phyloP scores from a whole-genome alignment of 1,140 invertebrate species.

The Penaeus indicus region DNA sequence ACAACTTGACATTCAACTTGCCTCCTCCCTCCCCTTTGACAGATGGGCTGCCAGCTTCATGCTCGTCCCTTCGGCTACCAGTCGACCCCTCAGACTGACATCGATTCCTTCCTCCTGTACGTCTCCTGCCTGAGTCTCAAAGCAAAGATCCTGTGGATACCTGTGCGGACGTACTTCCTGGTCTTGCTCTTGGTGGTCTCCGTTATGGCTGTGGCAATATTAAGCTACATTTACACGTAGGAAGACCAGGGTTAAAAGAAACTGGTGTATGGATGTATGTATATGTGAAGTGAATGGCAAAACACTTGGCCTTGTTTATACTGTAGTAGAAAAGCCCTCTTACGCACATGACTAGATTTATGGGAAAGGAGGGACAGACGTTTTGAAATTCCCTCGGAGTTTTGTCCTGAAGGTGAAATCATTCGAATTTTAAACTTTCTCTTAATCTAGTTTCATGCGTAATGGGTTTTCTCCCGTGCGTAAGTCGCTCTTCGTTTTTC shows the following conservation, averaged over 20 bases:
- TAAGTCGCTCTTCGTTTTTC: no score
- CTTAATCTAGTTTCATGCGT: no score
- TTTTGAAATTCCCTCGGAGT: no score
- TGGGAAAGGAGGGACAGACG: no score
- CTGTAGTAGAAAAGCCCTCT: no score
- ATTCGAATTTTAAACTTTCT: no score
- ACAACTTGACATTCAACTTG: no score
- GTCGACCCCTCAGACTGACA: constrained; percentile 41
- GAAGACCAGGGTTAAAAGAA: not conserved
- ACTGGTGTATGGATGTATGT: not conserved
- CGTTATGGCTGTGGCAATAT: constrained; percentile 10
- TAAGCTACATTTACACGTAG: constrained; percentile 47
- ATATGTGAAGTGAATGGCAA: not conserved
- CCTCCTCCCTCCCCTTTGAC: not conserved
- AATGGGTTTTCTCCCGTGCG: no score
- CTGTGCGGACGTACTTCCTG: constrained; percentile 50
- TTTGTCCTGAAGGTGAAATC: no score
- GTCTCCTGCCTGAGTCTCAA: constrained; percentile 48
- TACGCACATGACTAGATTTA: no score
- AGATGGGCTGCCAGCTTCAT: constrained; percentile 48
- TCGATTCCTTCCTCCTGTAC: constrained; percentile 52
- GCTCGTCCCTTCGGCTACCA: constrained; percentile 55
- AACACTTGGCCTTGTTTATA: no score
- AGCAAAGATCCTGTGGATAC: constrained; percentile 56
- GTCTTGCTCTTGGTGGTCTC: constrained; percentile 41